Percentiles rank a stretch among this genome's conserved stretches.
Evolutionary conservation across 2,888 invertebrate species (phyloP).

Genomic region (Autographa pulchrina): DNA sequence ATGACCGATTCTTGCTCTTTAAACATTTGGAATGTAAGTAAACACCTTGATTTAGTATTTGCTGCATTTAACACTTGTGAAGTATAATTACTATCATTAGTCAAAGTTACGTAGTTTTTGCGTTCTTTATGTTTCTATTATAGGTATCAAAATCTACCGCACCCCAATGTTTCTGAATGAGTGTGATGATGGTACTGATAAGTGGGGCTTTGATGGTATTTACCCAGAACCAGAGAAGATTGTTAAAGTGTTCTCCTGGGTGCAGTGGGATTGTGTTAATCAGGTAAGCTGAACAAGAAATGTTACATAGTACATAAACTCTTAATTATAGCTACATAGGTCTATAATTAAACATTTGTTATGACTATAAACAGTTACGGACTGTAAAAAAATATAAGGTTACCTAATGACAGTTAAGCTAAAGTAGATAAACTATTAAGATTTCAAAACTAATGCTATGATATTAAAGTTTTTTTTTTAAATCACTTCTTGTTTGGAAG

Average conservation of each 20-base stretch:
- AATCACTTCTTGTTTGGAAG: too few relatives aligned
- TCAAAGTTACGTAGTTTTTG: too few relatives aligned
- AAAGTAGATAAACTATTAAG: too few relatives aligned
- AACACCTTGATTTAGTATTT: background rate
- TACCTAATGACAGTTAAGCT: too few relatives aligned
- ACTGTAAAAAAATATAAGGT: too few relatives aligned
- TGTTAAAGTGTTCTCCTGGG: slow-evolving; percentile 94
- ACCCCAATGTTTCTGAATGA: slow-evolving; percentile 86
- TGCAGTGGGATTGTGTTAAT: slow-evolving; percentile 95
- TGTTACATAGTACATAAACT: background rate
- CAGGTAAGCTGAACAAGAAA: slow-evolving; percentile 71
- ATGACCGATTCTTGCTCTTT: slow-evolving; percentile 92
- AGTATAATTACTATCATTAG: background rate
- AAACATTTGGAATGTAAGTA: slow-evolving; percentile 94
- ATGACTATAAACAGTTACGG: too few relatives aligned
- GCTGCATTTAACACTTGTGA: too few relatives aligned
- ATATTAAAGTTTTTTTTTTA: too few relatives aligned
- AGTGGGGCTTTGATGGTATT: slow-evolving; percentile 89
- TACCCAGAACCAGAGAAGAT: slow-evolving; percentile 88
- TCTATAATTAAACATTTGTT: too few relatives aligned
- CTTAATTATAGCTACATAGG: too few relatives aligned
- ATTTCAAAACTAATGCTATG: too few relatives aligned
- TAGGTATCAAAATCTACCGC: slow-evolving; percentile 83
- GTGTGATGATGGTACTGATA: slow-evolving; percentile 84
- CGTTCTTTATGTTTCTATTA: slow-evolving; percentile 29